Conservation (phyloP, 1,140 invertebrate genomes). For the Streblospio benedicti region DNA sequence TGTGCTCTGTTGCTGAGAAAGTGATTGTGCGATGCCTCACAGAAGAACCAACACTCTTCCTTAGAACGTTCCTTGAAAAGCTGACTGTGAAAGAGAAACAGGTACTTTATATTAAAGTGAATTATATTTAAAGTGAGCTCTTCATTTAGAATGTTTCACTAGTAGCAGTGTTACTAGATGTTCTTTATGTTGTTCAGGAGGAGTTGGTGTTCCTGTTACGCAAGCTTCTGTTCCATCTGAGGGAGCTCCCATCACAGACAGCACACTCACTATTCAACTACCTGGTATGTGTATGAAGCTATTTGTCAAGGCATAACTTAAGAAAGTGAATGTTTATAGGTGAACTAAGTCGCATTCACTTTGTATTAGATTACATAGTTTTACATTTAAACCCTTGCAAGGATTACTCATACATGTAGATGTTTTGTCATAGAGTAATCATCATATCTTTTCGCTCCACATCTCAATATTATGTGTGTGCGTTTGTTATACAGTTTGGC, state of each 20-base stretch:
- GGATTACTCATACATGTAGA: no score
- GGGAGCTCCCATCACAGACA: conserved; percentile 88
- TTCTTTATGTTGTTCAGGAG: conserved; percentile 52
- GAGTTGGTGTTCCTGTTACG: conserved; percentile 86
- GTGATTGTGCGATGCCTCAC: conserved; percentile 96
- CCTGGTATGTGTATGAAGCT: conserved; percentile 55
- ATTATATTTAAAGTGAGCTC: no score
- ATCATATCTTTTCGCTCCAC: no score
- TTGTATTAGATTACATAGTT: no score
- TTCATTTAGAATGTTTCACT: neutral
- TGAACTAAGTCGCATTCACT: no score
- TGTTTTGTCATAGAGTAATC: no score
- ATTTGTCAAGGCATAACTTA: no score
- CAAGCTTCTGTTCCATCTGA: conserved; percentile 85
- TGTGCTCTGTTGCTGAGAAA: conserved; percentile 51
- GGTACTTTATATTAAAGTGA: conserved; percentile 23
- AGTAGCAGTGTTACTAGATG: no score
- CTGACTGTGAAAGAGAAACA: conserved; percentile 84
- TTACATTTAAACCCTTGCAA: no score
- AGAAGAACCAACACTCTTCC: conserved; percentile 92
- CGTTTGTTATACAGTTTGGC: no score
- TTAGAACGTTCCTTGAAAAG: conserved; percentile 90
- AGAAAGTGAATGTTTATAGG: no score
- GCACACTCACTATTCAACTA: conserved; percentile 99
- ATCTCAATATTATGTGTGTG: no score